Evolutionary conservation across 2,113 vertebrate species (phyloP).

Genomic region (Dasyurus viverrinus): DNA sequence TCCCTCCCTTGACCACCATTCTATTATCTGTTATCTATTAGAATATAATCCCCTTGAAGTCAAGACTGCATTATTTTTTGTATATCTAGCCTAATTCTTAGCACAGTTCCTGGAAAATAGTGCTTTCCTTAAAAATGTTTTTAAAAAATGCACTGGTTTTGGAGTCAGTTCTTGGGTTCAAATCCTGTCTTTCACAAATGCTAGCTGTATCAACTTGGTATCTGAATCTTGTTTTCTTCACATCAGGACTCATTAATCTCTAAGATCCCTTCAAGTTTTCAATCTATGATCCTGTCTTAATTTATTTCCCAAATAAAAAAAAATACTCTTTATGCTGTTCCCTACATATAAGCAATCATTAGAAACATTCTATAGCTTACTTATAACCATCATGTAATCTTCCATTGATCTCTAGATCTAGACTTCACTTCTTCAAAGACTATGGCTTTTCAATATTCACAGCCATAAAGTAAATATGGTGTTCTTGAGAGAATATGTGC

Average conservation of each 20-base stretch:
- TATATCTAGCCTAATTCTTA: too few relatives aligned
- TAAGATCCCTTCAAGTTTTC: too few relatives aligned
- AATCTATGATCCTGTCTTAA: neutral
- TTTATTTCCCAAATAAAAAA: neutral
- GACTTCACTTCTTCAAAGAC: neutral
- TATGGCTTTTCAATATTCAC: neutral
- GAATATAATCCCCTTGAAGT: too few relatives aligned
- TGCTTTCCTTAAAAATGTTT: too few relatives aligned
- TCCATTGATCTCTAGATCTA: neutral
- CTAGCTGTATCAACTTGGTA: too few relatives aligned
- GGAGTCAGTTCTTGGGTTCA: too few relatives aligned
- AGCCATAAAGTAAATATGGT: neutral
- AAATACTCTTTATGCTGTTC: neutral
- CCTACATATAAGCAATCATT: neutral
- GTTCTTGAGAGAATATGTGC: neutral
- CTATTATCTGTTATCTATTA: too few relatives aligned
- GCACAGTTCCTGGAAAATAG: too few relatives aligned
- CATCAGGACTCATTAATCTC: neutral
- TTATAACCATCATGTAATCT: neutral
- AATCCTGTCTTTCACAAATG: too few relatives aligned
- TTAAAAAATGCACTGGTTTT: too few relatives aligned
- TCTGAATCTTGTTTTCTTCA: neutral
- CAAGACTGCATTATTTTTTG: too few relatives aligned
- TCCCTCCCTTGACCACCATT: too few relatives aligned
- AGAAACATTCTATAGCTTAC: neutral